These are phyloP conservation scores for Ara ararauna DNA, from an alignment of 2,797 vertebrate species.

Conservation along the genomic window DNA sequence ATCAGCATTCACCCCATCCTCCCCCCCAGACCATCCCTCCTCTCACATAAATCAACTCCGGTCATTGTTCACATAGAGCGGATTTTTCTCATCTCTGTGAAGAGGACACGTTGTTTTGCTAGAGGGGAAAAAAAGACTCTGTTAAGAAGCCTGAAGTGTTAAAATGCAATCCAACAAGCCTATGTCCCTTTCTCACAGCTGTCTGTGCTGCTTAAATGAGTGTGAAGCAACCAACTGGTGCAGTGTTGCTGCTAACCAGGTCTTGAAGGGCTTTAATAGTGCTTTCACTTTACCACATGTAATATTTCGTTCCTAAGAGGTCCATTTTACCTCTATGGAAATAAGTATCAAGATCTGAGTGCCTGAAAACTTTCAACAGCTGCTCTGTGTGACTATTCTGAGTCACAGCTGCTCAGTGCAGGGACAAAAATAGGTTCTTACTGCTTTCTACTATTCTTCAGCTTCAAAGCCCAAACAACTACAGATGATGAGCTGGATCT, in stretches of 20 bases:
- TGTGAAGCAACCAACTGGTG: background rate
- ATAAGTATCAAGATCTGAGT: background rate
- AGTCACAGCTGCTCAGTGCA: conserved; percentile 1
- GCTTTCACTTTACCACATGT: conserved; percentile 16
- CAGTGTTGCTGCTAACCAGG: background rate
- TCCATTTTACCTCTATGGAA: conserved; percentile 23
- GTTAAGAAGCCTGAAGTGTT: conserved; percentile 40
- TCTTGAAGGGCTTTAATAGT: background rate
- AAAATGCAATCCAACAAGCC: background rate
- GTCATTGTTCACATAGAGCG: conserved; percentile 84
- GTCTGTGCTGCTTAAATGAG: background rate
- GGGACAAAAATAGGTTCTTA: conserved; percentile 26
- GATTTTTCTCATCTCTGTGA: conserved; percentile 94
- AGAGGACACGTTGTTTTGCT: conserved; percentile 94
- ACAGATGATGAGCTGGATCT: background rate
- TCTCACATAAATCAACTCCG: conserved; percentile 63
- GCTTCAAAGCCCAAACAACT: conserved; percentile 15
- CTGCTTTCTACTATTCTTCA: conserved; percentile 20
- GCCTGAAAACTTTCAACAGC: conserved; percentile 36
- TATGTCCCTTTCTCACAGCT: background rate
- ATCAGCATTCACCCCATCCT: conserved; percentile 41
- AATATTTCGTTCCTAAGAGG: conserved; percentile 27
- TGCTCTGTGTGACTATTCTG: conserved; percentile 34
- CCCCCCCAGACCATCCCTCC: conserved; percentile 29
- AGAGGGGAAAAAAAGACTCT: conserved; percentile 21